Conservation (phyloP, 2,888 invertebrate genomes). For the Schrankia costaestrigalis region DNA sequence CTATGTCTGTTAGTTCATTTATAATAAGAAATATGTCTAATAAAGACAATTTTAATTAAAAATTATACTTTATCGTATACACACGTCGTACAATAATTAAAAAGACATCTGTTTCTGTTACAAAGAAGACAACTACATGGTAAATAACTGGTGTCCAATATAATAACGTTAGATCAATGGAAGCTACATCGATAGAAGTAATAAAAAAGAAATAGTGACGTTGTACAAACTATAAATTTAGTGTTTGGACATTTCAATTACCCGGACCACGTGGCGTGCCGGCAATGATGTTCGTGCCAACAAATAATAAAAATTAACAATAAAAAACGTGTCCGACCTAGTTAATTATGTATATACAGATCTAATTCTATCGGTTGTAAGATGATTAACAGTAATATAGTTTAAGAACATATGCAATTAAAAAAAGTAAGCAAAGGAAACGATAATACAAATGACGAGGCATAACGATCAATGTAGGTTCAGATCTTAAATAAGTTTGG, state of each 20-base stretch:
- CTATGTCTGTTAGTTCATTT: too few relatives aligned
- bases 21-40: too few relatives aligned
- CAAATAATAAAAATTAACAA: constrained; percentile 63
- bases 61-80: too few relatives aligned
- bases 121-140: constrained; percentile 21
- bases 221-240: constrained; percentile 69
- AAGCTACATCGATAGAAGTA: constrained; percentile 41
- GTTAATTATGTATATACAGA: constrained; percentile 41
- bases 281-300: constrained; percentile 73
- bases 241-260: constrained; percentile 79
- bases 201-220: constrained; percentile 63
- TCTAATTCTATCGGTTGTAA: constrained; percentile 40
- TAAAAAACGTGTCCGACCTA: constrained; percentile 45
- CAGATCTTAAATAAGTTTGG: constrained; percentile 66
- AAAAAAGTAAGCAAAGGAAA: constrained; percentile 32
- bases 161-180: constrained; percentile 36
- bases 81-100: constrained; percentile 22
- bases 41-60: too few relatives aligned
- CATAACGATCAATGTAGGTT: constrained; percentile 58
- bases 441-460: constrained; percentile 54
- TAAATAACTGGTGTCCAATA: constrained; percentile 25
- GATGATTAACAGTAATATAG: constrained; percentile 44
- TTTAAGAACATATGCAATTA: constrained; percentile 41
- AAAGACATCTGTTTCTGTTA: constrained; percentile 25
- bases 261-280: constrained; percentile 74